Percentiles rank a stretch among this genome's conserved stretches.
Evolutionary conservation across 30 jellyfish, hydroid and myxozoan genomes (phyloP).

Genomic region (Aurelia sp.): DNA sequence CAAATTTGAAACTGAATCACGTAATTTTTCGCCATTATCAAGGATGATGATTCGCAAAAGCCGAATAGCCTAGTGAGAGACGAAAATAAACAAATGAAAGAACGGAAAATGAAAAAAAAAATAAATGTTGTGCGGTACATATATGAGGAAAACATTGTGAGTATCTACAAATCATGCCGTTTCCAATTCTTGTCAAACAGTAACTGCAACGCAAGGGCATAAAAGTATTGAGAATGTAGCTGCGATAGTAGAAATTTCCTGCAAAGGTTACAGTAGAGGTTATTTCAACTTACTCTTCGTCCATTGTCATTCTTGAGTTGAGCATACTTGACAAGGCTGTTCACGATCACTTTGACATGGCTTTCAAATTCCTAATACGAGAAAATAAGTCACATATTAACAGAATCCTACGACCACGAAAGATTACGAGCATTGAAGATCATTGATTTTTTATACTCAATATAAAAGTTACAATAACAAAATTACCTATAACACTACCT

Average conservation of each 20-base stretch:
- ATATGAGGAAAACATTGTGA: background rate
- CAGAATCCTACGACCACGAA: no score
- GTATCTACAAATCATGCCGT: no score
- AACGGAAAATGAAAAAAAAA: background rate
- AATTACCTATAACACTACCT: no score
- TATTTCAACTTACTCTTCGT: conserved; percentile 6
- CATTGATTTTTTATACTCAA: no score
- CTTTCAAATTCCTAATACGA: conserved; percentile 49
- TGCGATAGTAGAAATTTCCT: no score
- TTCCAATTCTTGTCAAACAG: no score
- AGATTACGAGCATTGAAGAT: no score
- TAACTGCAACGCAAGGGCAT: no score
- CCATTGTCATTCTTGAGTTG: conserved; percentile 34
- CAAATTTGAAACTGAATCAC: conserved; percentile 22
- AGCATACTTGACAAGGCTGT: conserved; percentile 36
- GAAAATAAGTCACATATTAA: background rate
- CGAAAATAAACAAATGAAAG: background rate
- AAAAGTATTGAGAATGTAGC: no score
- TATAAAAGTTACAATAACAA: no score
- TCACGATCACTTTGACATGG: conserved; percentile 40
- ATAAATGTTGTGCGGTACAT: background rate
- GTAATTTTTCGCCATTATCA: conserved; percentile 9
- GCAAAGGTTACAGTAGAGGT: background rate
- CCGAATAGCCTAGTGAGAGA: conserved; percentile 30
- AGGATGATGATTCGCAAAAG: conserved; percentile 24